phyloP scores from a whole-genome alignment of 2,888 invertebrate genomes.

The Dryobotodes eremita region DNA sequence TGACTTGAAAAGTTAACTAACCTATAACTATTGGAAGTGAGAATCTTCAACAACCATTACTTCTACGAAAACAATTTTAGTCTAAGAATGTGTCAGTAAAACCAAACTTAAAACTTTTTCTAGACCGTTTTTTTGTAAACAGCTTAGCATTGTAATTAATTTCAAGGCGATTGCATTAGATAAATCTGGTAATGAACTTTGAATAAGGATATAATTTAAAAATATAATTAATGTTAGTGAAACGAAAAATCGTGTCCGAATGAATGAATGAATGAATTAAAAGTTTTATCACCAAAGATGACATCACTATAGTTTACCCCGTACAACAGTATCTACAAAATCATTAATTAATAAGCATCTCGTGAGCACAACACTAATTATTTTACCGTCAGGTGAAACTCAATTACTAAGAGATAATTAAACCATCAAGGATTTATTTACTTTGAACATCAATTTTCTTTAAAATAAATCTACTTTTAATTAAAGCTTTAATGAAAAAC shows the following conservation, averaged over 20 bases:
- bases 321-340: constrained; percentile 69
- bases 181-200: constrained; percentile 53
- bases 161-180: constrained; percentile 49
- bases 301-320: constrained; percentile 68
- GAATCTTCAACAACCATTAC: neutral
- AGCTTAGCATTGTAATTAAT: constrained; percentile 34
- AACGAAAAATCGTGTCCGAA: constrained; percentile 51
- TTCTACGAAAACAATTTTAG: constrained; percentile 2
- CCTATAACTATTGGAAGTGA: constrained; percentile 11
- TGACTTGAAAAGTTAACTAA: constrained; percentile 20
- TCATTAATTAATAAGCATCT: constrained; percentile 76
- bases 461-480: constrained; percentile 90
- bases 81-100: neutral
- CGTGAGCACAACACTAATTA: constrained; percentile 79
- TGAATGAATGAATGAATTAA: constrained; percentile 54
- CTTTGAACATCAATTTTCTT: constrained; percentile 90
- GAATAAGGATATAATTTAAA: constrained; percentile 47
- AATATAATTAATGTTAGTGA: constrained; percentile 46
- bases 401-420: constrained; percentile 90
- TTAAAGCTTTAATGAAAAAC: constrained; percentile 90
- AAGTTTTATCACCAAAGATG: constrained; percentile 58
- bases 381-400: constrained; percentile 87
- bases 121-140: constrained; percentile 4
- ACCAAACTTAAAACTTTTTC: constrained; percentile 28
- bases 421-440: constrained; percentile 89